Evolutionary conservation across 2,113 vertebrate species (phyloP), one percentile per base, ranked within the genome.

Genomic region (Lophotis ruficrista): DNA sequence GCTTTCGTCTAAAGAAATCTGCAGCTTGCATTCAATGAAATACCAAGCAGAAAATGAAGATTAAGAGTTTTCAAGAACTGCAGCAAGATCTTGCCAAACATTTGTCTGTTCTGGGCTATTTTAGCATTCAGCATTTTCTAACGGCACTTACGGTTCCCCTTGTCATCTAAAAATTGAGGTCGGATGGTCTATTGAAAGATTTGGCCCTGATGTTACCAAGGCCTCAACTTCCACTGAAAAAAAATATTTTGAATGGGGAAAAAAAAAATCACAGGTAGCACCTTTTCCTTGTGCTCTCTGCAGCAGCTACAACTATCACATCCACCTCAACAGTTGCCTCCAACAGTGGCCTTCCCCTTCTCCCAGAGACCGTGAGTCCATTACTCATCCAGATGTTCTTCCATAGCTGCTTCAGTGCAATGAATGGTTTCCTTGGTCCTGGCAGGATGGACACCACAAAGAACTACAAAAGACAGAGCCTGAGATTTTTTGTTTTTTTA

Each of bases 381-480:
- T 14, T 24, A 51, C 2, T 48, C 9, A 81, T 41, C 11, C 11
- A 30, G 30, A 27, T 7, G 10, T 37, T 80, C 61, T 83, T 73
- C 77, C 17, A 20, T 20, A 65, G 48, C 12, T 17, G 18, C 37
- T 65, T 64, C 7, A 20, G 45, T 31, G 33, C 0, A 0, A 17
- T 5, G 45, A 58, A 28, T 8, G 2, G 25, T 4, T 60, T 43
- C 62, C 33, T 33, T 27, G n/a, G 57, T 72, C 66, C 60, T 10
- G 6, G 35, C 58, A 58, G 60, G 24, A 33, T 1, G 2, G 48
- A 38, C 35, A 78, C 20, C 23, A 11, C 38, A 21, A 47, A 38
- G 62, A 69, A 47, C 1, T 5, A 20, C 0, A 0, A 4, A 33
- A 76, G 38, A 7, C 57, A 45, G 48, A 58, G 45, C 30, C 58